phyloP scores from a whole-genome alignment of 92 coral and sea anemone species.

The Epizoanthus scotinus region DNA sequence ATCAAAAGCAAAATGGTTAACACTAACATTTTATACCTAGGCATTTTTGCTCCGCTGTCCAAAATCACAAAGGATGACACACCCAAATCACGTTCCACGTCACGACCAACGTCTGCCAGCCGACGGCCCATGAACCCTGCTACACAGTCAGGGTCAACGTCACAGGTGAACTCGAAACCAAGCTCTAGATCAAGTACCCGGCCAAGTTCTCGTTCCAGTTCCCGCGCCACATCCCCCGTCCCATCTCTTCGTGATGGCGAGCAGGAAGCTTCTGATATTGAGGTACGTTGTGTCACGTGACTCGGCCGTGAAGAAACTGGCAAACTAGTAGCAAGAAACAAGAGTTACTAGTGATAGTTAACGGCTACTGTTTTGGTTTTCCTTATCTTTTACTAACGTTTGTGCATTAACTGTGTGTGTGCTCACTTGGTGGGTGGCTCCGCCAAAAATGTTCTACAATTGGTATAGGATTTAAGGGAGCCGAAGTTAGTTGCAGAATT shows the following conservation, averaged over 20 bases:
- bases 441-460: too few species aligned
- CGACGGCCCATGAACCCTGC: constrained; percentile 59
- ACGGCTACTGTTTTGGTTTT: too few species aligned
- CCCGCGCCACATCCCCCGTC: constrained; percentile 72
- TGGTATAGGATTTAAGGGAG: too few species aligned
- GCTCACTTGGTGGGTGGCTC: too few species aligned
- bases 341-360: too few species aligned
- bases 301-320: too few species aligned
- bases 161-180: constrained; percentile 61
- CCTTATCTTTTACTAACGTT: too few species aligned
- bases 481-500: too few species aligned
- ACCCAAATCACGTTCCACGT: constrained; percentile 60
- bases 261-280: constrained; percentile 44
- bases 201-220: constrained; percentile 74
- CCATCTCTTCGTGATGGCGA: constrained; percentile 41
- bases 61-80: constrained; percentile 71
- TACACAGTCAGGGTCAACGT: constrained; percentile 33
- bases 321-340: too few species aligned
- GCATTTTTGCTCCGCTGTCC: constrained; percentile 85
- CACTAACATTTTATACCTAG: too few species aligned
- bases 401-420: too few species aligned
- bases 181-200: constrained; percentile 41
- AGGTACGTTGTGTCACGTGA: constrained; percentile 40
- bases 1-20: too few species aligned
- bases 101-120: constrained; percentile 81